A percentile compares a stretch with the other conserved stretches of the same genome.
Evolutionary conservation across 2,888 invertebrate genomes (phyloP).

Genomic region (Gortyna flavago): DNA sequence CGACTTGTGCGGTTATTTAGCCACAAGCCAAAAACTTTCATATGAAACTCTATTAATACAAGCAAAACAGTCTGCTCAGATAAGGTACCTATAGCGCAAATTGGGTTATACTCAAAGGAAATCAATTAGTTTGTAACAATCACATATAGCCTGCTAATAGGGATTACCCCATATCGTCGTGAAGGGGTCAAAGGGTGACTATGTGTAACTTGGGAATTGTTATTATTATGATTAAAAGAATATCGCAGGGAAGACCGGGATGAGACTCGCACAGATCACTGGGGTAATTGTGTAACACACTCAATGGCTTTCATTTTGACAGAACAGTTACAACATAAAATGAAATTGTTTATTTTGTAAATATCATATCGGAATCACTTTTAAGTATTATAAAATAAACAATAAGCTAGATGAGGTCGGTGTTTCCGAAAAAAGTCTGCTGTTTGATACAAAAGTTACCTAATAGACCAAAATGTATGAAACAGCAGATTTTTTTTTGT

Average conservation of each 20-base stretch:
- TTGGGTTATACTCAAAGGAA: neutral
- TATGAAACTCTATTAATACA: neutral
- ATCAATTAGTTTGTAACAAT: neutral
- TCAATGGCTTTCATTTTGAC: neutral
- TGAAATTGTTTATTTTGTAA: neutral
- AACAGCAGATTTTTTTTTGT: too few species aligned
- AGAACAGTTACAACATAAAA: too few species aligned
- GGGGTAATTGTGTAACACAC: neutral
- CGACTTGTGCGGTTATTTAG: neutral
- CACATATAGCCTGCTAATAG: neutral
- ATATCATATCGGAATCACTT: neutral
- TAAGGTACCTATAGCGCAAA: neutral
- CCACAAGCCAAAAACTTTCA: neutral
- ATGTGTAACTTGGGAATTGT: neutral
- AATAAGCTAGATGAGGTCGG: neutral
- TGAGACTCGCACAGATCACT: neutral
- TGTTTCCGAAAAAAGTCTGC: too few species aligned
- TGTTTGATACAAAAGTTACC: too few species aligned
- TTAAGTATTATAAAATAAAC: neutral
- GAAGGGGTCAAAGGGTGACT: neutral
- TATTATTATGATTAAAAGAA: neutral
- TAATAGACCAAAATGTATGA: too few species aligned
- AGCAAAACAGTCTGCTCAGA: neutral
- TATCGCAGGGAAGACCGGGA: neutral
- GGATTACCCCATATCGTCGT: neutral